A percentile compares a stretch with the other conserved stretches of the same genome.
phyloP scores from a whole-genome alignment of 2,113 vertebrate species.

The Geococcyx californianus region DNA sequence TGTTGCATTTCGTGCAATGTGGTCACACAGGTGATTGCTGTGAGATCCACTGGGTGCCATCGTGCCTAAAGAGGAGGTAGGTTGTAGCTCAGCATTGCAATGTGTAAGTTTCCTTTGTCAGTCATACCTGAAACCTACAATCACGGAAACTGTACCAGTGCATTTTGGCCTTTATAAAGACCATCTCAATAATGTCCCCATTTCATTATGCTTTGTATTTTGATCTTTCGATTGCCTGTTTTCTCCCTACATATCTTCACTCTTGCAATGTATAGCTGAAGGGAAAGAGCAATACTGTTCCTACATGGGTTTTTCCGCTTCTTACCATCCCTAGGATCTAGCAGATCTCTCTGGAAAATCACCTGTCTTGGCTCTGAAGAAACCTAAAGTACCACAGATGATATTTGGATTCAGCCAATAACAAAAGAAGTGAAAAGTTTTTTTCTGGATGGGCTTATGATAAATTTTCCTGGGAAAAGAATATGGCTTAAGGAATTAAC shows the following conservation, averaged over 20 bases:
- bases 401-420: background rate
- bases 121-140: background rate
- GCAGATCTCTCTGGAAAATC: background rate
- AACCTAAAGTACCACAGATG: background rate
- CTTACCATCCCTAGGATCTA: background rate
- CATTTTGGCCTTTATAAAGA: background rate
- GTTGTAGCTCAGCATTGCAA: background rate
- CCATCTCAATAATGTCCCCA: background rate
- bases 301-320: background rate
- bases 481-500: background rate
- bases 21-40: background rate
- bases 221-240: background rate
- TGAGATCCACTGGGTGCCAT: background rate
- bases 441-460: background rate
- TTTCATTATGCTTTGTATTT: background rate
- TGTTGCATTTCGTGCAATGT: background rate
- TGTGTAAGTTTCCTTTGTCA: background rate
- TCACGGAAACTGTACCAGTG: background rate
- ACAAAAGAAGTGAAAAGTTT: background rate
- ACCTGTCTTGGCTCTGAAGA: background rate
- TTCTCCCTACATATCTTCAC: background rate
- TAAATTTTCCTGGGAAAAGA: background rate
- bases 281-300: background rate
- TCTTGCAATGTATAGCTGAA: background rate
- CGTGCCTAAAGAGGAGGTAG: background rate